A percentile compares a stretch with the other conserved stretches of the same genome.
Conservation (phyloP, 35 echinoderm and acorn worm genomes). For the Hemicentrotus pulcherrimus region DNA sequence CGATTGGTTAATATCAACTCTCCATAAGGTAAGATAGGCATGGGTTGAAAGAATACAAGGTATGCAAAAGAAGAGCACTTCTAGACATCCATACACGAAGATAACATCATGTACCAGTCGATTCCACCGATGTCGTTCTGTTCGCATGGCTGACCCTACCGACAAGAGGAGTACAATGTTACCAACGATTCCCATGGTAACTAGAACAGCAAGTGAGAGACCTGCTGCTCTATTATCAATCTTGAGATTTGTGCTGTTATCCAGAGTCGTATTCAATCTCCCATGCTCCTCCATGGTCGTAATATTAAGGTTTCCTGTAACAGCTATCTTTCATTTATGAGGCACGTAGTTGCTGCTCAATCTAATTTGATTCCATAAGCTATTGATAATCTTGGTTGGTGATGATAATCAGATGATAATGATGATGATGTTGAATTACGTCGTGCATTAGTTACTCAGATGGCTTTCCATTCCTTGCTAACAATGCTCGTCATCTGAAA, state of each 20-base stretch:
- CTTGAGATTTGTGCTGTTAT: background rate
- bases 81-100: slow-evolving; percentile 41
- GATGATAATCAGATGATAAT: background rate
- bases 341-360: background rate
- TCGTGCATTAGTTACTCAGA: background rate
- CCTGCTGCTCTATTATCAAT: slow-evolving; percentile 43
- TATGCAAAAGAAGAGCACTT: slow-evolving; percentile 6
- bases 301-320: background rate
- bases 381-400: too few species aligned
- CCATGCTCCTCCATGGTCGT: background rate
- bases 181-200: slow-evolving; percentile 34
- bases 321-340: background rate
- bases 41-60: slow-evolving; percentile 14
- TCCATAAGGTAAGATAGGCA: slow-evolving; percentile 48
- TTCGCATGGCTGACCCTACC: background rate
- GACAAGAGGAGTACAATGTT: slow-evolving; percentile 32
- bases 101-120: background rate
- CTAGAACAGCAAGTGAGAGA: slow-evolving; percentile 39
- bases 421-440: background rate
- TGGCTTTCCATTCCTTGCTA: background rate
- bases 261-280: background rate
- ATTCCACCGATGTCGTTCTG: background rate
- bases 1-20: background rate
- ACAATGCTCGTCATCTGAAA: background rate
- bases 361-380: too few species aligned